A percentile compares a stretch with the other conserved stretches of the same genome.
phyloP scores from a whole-genome alignment of 2,888 invertebrate genomes.

The Fragum sueziense region DNA sequence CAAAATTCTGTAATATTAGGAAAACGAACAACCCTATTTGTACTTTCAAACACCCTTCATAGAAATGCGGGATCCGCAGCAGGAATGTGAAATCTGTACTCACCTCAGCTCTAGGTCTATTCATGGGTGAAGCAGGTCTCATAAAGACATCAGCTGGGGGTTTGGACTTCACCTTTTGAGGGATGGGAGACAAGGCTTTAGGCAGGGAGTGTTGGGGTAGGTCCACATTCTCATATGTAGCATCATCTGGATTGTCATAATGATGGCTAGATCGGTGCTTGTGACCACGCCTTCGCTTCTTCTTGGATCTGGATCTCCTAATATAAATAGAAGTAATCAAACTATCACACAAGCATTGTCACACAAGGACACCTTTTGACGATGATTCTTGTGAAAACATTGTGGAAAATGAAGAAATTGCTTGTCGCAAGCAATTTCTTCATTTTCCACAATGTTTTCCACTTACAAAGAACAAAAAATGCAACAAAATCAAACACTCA shows the following conservation, averaged over 20 bases:
- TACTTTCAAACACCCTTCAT: background rate
- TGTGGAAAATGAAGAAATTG: too few species aligned
- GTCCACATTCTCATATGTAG: background rate
- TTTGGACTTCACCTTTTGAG: conserved; percentile 41
- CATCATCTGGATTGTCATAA: conserved; percentile 3
- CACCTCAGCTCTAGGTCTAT: conserved; percentile 43
- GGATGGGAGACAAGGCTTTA: conserved; percentile 54
- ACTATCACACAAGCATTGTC: too few species aligned
- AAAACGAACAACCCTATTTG: too few species aligned
- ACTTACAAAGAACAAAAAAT: too few species aligned
- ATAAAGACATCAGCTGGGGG: conserved; percentile 36
- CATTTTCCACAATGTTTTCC: too few species aligned
- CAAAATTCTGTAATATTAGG: too few species aligned
- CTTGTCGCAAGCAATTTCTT: too few species aligned
- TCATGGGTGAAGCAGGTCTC: conserved; percentile 51
- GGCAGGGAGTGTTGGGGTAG: conserved; percentile 23
- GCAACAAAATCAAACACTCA: too few species aligned
- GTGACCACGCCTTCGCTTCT: conserved; percentile 27
- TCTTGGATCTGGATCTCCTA: conserved; percentile 37
- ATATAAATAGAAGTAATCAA: too few species aligned
- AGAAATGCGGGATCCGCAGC: background rate
- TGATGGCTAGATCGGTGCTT: conserved; percentile 10
- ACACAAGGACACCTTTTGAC: too few species aligned
- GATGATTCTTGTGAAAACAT: too few species aligned
- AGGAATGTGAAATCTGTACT: too few species aligned